Conservation (phyloP, 1,140 invertebrate species). For the Hycleus phaleratus region DNA sequence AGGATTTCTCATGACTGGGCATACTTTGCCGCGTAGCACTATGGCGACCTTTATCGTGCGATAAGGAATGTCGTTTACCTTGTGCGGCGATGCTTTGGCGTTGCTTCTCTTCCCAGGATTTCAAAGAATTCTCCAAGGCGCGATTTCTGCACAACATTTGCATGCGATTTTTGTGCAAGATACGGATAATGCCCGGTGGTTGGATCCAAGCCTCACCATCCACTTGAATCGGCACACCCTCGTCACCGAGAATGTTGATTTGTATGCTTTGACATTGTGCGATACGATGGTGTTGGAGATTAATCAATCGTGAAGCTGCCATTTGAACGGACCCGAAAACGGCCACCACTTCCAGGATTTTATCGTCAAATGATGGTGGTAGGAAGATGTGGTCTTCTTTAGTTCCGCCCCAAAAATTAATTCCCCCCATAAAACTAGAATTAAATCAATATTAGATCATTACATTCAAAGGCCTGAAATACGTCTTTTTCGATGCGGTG, state of each 20-base stretch:
- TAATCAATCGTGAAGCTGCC: slow-evolving; percentile 89
- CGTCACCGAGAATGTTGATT: slow-evolving; percentile 87
- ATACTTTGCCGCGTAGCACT: slow-evolving; percentile 38
- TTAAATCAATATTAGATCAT: slow-evolving; percentile 18
- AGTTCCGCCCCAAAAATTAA: slow-evolving; percentile 95
- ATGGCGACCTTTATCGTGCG: slow-evolving; percentile 34
- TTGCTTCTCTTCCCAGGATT: slow-evolving; percentile 92
- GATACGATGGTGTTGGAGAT: slow-evolving; percentile 93
- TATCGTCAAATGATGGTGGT: slow-evolving; percentile 85
- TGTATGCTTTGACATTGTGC: slow-evolving; percentile 93
- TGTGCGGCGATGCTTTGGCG: slow-evolving; percentile 47
- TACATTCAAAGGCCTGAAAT: too few relatives aligned
- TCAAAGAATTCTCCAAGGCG: slow-evolving; percentile 79
- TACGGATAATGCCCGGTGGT: slow-evolving; percentile 89
- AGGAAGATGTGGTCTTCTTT: slow-evolving; percentile 84
- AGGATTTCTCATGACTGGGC: slow-evolving; percentile 34
- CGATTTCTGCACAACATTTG: slow-evolving; percentile 91
- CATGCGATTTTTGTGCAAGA: slow-evolving; percentile 93
- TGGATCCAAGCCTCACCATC: slow-evolving; percentile 99
- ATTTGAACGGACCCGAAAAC: slow-evolving; percentile 96
- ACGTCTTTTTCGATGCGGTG: not conserved
- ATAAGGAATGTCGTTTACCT: slow-evolving; percentile 34
- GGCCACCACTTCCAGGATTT: slow-evolving; percentile 90
- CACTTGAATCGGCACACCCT: slow-evolving; percentile 86
- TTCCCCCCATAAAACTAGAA: slow-evolving; percentile 89